phyloP scores from a whole-genome alignment of 2,797 vertebrate genomes.

The Phyllotis vaccarum region DNA sequence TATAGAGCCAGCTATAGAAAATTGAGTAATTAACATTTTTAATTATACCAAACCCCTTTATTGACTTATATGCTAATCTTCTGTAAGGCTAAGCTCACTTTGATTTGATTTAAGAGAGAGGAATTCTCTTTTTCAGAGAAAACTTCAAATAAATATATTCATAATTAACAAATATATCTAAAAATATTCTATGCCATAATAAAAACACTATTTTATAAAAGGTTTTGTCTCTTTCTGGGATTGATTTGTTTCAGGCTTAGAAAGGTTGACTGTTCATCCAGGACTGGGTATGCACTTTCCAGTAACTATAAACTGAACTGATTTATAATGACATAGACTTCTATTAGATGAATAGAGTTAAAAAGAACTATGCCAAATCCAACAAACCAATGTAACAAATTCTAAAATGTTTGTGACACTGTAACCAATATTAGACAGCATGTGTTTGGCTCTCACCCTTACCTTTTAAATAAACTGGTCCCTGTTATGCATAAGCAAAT shows the following conservation, averaged over 20 bases:
- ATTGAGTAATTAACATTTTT: constrained; percentile 43
- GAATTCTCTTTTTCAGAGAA: not conserved
- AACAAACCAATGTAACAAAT: not conserved
- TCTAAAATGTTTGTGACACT: not conserved
- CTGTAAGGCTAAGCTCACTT: not conserved
- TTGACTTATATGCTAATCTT: constrained; percentile 34
- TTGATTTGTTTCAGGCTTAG: not conserved
- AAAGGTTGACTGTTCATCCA: not conserved
- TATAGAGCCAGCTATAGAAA: constrained; percentile 24
- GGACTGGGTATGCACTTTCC: not conserved
- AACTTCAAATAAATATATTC: not conserved
- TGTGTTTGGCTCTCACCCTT: not conserved
- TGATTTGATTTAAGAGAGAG: constrained; percentile 36
- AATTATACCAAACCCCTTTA: not conserved
- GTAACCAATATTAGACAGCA: not conserved
- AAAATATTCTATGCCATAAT: not conserved
- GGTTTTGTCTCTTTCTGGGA: not conserved
- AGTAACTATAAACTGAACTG: not conserved
- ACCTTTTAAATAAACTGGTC: not conserved
- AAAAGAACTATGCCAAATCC: not conserved
- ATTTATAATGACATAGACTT: not conserved
- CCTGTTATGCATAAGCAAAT: not conserved
- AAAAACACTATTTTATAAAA: not conserved
- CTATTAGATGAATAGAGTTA: not conserved
- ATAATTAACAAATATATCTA: not conserved